phyloP scores from a whole-genome alignment of 2,797 vertebrate species.

The Microtus agrestis region DNA sequence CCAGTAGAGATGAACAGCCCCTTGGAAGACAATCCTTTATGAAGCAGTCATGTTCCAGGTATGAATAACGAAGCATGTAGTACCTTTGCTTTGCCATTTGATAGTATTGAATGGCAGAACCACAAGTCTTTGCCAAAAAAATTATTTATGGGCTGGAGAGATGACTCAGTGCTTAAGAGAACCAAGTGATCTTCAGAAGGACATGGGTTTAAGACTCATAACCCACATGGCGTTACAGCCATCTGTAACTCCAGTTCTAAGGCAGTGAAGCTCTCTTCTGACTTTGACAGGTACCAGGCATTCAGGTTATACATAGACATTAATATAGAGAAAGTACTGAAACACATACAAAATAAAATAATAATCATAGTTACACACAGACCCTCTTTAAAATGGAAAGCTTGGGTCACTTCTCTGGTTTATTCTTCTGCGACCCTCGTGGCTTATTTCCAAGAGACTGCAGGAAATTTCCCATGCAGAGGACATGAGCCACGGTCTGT shows the following conservation, averaged over 20 bases:
- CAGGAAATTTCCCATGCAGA: accelerated
- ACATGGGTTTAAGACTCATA: neutral
- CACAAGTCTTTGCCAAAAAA: neutral
- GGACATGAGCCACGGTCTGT: neutral
- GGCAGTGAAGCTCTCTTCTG: neutral
- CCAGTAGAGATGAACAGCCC: neutral
- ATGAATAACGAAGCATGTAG: neutral
- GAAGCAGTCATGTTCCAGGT: neutral
- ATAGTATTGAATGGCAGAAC: neutral
- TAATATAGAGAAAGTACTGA: neutral
- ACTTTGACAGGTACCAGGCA: neutral
- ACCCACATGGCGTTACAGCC: neutral
- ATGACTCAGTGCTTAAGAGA: neutral
- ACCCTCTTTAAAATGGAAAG: neutral
- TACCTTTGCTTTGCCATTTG: neutral
- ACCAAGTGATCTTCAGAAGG: neutral
- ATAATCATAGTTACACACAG: neutral
- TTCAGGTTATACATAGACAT: neutral
- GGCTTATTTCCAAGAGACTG: neutral
- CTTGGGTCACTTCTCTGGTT: neutral
- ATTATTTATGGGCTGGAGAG: neutral
- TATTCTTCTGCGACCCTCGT: neutral
- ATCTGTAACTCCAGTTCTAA: neutral
- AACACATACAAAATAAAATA: neutral
- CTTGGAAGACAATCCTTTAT: neutral